Evolutionary conservation across 2,113 vertebrate genomes (phyloP), one percentile per base, ranked within the genome.

Genomic region (Ailuropoda melanoleuca): DNA sequence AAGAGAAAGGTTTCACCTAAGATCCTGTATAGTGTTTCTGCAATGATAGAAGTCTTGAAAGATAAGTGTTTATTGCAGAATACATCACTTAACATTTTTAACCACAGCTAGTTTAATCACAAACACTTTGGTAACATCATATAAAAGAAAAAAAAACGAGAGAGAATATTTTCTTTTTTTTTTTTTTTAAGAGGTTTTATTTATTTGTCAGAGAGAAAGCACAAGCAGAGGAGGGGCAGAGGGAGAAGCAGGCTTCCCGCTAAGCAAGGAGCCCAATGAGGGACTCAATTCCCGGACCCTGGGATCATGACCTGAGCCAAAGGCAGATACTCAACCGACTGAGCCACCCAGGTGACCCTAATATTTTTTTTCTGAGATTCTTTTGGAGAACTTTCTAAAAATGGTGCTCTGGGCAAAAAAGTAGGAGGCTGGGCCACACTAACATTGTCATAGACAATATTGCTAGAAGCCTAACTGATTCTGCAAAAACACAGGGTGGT

Each of bases 321-420:
- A 43, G 43, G 43, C 43, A 43, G 43, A 43, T 43, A 43, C 43
- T 43, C 43, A 43, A 43, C 43, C 1, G 43, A 43, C 43, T 43
- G 43, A 43, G 43, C 43, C 43, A 43, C 43, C 43, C 43, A 43
- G 43, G 43, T 43, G 43, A 43, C 43, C 43, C 43, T 43, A 43
- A 43, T 43, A 43, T 43, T 58, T 85, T 96, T 1, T 84, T 94
- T 77, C 43, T 53, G 39, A 83, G 70, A 74, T 1, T 83, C 24
- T 83, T 6, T 48, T 68, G 37, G 31, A 94, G 11, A 4, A n/a
- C 9, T 93, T 96, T 80, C 56, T 96, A 81, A 95, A 97, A 95
- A 48, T 10, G 6, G 11, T 78, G 2, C 1, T 24, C 19, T 9
- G 46, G 24, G 9, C 64, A 93, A 91, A 92, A 15, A 84, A 90